These are phyloP conservation scores for Lottia scabra DNA, from an alignment of 2,888 invertebrate genomes.

Conservation along the genomic window DNA sequence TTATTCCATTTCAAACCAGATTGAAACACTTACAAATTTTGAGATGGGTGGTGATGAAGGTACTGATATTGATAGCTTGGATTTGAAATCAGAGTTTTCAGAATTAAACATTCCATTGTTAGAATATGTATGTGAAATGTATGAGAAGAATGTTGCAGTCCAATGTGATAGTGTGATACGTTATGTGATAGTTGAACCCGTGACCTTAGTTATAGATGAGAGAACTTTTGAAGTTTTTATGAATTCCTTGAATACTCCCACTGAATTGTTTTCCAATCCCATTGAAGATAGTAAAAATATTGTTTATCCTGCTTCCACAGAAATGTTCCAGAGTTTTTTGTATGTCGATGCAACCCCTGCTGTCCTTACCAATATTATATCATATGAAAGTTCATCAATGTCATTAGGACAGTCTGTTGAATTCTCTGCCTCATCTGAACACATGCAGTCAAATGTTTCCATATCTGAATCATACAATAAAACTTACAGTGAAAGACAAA, in stretches of 20 bases:
- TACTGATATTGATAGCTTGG: neutral
- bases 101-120: neutral
- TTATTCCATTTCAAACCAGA: neutral
- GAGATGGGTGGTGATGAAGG: no score
- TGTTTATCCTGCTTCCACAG: conserved; percentile 9
- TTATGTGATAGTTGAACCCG: conserved; percentile 1
- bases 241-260: neutral
- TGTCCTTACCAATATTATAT: neutral
- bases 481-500: neutral
- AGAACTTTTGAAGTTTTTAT: neutral
- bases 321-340: conserved; percentile 17
- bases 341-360: conserved; percentile 8
- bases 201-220: neutral
- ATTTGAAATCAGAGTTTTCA: neutral
- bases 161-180: conserved; percentile 1
- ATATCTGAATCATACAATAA: neutral
- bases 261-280: neutral
- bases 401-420: neutral
- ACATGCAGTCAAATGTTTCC: neutral
- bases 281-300: conserved; percentile 6
- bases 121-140: neutral
- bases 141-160: neutral
- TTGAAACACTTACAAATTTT: neutral
- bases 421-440: neutral
- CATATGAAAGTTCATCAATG: neutral